Conservation (phyloP, 2,113 vertebrate genomes). For the Ursus arctos region DNA sequence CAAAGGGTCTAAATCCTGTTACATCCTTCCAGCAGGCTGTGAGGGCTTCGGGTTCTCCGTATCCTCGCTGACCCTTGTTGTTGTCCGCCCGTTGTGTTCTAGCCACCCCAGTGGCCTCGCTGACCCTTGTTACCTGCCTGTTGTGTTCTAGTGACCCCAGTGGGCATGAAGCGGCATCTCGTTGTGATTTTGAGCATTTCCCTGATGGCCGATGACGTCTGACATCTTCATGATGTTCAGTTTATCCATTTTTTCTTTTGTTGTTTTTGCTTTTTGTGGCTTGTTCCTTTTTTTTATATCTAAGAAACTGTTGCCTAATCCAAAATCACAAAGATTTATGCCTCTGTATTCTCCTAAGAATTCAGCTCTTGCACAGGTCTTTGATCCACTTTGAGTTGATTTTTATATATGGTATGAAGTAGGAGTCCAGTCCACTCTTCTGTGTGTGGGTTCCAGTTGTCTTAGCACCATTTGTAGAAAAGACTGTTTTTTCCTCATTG, state of each 20-base stretch:
- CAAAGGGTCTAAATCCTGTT: background rate
- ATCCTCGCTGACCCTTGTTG: background rate
- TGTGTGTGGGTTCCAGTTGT: background rate
- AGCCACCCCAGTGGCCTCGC: background rate
- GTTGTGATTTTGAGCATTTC: background rate
- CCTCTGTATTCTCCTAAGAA: background rate
- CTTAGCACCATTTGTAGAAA: background rate
- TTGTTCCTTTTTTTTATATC: background rate
- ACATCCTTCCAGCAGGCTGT: background rate
- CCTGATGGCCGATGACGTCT: background rate
- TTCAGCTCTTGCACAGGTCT: background rate
- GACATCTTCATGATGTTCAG: background rate
- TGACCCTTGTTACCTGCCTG: background rate
- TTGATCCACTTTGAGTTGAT: background rate
- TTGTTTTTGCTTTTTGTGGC: background rate
- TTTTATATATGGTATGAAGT: background rate
- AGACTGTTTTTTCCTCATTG: background rate
- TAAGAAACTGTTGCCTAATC: background rate
- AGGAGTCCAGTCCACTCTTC: background rate
- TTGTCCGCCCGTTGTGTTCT: accelerated
- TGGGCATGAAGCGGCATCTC: background rate
- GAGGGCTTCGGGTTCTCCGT: background rate
- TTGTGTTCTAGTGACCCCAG: background rate
- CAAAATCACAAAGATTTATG: background rate
- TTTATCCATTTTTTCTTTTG: background rate